Evolutionary conservation across 2,888 invertebrate species (phyloP).

Genomic region (Cheilosia variabilis): DNA sequence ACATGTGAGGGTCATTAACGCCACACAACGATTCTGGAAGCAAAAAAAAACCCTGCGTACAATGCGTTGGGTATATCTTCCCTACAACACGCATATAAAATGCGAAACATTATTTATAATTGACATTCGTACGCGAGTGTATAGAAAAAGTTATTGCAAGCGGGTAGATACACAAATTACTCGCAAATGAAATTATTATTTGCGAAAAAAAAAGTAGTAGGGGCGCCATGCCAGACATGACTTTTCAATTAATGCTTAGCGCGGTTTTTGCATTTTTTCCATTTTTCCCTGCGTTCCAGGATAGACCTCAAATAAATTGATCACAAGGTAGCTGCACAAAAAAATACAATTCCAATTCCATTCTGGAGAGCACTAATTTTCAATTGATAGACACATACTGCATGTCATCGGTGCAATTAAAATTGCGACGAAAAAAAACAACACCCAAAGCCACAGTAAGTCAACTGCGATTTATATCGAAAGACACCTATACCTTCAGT

Average conservation of each 20-base stretch:
- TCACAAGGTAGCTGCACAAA: background rate
- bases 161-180: conserved; percentile 9
- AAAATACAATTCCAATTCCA: conserved; percentile 5
- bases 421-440: conserved; percentile 35
- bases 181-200: conserved; percentile 43
- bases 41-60: background rate
- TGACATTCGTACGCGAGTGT: background rate
- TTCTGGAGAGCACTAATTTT: conserved; percentile 20
- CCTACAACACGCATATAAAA: conserved; percentile 11
- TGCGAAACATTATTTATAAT: conserved; percentile 27
- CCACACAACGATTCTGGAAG: conserved; percentile 13
- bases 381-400: conserved; percentile 56
- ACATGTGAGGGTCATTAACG: conserved; percentile 64
- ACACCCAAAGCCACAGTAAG: conserved; percentile 46
- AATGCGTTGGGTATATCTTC: background rate
- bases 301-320: conserved; percentile 53
- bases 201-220: background rate
- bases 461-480: conserved; percentile 62
- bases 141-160: conserved; percentile 14
- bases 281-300: conserved; percentile 16
- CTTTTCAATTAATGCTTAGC: conserved; percentile 61
- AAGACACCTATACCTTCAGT: conserved; percentile 16
- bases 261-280: conserved; percentile 39
- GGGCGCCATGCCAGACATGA: conserved; percentile 52
- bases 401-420: conserved; percentile 65